Percentiles rank a stretch among this genome's conserved stretches.
phyloP scores from a whole-genome alignment of 2,797 vertebrate genomes.

The Darevskia nairensis region DNA sequence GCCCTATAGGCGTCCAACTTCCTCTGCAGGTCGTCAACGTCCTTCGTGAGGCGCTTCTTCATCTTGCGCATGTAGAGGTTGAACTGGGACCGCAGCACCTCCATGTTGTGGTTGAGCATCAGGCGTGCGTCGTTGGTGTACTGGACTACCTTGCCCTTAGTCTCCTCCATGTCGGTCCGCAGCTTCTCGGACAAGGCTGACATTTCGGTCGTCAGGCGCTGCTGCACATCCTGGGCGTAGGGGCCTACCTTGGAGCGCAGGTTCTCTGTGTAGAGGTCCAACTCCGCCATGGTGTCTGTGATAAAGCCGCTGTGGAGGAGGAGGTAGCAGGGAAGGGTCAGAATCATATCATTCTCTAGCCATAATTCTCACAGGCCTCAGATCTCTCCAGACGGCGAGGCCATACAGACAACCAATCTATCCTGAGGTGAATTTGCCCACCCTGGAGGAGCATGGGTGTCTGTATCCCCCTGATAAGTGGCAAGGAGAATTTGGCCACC shows the following conservation, averaged over 20 bases:
- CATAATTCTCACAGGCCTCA: neutral
- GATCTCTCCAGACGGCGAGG: neutral
- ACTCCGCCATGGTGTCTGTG: conserved; percentile 83
- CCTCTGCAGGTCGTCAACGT: conserved; percentile 83
- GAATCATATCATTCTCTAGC: neutral
- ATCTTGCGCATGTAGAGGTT: conserved; percentile 82
- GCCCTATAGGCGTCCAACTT: conserved; percentile 78
- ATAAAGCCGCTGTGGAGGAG: conserved; percentile 80
- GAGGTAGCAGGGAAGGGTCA: neutral
- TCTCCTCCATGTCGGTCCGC: conserved; percentile 83
- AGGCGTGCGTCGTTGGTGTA: conserved; percentile 83
- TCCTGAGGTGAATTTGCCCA: neutral
- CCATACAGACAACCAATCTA: too few species aligned
- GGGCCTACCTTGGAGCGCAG: conserved; percentile 79
- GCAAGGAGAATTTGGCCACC: neutral
- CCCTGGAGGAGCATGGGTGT: neutral
- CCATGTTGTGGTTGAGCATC: conserved; percentile 83
- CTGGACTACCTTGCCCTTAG: conserved; percentile 78
- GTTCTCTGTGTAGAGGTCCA: conserved; percentile 75
- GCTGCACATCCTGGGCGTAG: conserved; percentile 63
- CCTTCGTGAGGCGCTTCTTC: conserved; percentile 85
- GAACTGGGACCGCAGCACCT: conserved; percentile 76
- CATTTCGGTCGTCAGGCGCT: conserved; percentile 80
- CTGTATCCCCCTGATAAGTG: too few species aligned
- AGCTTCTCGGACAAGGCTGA: conserved; percentile 80